Base-by-base conservation (phyloP, 2,113 vertebrate species). In the Oncorhynchus keta region DNA sequence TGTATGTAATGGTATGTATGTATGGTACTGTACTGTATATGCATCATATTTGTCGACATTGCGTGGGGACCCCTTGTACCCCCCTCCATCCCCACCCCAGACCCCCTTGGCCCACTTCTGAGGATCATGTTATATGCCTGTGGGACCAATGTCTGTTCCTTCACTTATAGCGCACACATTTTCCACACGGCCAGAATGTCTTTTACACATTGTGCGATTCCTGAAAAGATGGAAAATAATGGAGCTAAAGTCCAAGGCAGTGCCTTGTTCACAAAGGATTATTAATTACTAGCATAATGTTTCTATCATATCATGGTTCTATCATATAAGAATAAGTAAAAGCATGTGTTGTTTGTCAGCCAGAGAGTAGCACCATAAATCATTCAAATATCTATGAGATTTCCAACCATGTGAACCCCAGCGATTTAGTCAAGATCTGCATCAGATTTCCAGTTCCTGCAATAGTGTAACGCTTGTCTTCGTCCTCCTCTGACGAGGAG, bases 291-390 rank as follows among this genome's bases (percentile, higher is more conserved):
- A 80, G 35, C 59, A 77, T 78, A 79, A 72, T 18, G 73, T 76
- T 74, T 62, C 4, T 24, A n/a, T 62, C 81, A 81, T 78, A 81
- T 80, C 84, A 79, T 81, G 79, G 79, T 83, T 74, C 68, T 81
- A 62, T 80, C 51, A 57, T 76, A 76, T 39, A 22, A 22, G n/a
- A 51, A 71, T 73, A 76, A 83, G 69, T 79, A 81, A 77, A 81
- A 83, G 79, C 84, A 86, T 83, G 69, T 83, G 81, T 73, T 81
- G 76, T 85, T 85, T 85, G 74, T 85, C 83, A 78, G 71, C 75
- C 39, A 11, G 79, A 57, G 51, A 49, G 76, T 79, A 81, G 73
- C 49, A 61, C 65, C 74, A 85, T 83, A 81, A 70, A 83, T 85
- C 79, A 61, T 61, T 6, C 0, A 22, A 22, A n/a, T 61, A 61